A percentile compares a stretch with the other conserved stretches of the same genome.
phyloP scores from a whole-genome alignment of 2,888 invertebrate species.

The Drosophila rubida region DNA sequence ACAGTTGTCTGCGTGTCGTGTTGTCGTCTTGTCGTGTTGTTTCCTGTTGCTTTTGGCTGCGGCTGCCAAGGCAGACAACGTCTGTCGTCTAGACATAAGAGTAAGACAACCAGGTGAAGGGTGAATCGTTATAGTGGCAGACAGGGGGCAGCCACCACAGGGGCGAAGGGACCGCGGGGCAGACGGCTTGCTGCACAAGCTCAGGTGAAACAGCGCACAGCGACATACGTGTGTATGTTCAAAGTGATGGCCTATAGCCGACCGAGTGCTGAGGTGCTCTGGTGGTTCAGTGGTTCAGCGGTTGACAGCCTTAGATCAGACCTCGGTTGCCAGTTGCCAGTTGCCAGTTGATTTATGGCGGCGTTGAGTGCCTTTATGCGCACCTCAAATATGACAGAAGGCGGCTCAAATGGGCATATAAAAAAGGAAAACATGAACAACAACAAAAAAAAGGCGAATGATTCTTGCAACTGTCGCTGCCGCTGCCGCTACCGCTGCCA shows the following conservation, averaged over 20 bases:
- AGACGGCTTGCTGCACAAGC: conserved; percentile 52
- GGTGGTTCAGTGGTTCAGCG: conserved; percentile 15
- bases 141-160: not conserved
- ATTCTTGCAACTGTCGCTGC: conserved; percentile 18
- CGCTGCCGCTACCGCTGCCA: too few relatives aligned
- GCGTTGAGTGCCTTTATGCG: conserved; percentile 81
- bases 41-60: conserved; percentile 66
- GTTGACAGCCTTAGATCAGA: conserved; percentile 77
- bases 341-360: conserved; percentile 79
- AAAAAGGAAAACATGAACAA: conserved; percentile 6
- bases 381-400: conserved; percentile 78
- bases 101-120: conserved; percentile 57
- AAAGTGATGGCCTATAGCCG: conserved; percentile 69
- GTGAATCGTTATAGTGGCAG: conserved; percentile 11
- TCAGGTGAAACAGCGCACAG: conserved; percentile 57
- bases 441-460: not conserved
- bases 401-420: conserved; percentile 47
- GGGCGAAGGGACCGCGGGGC: not conserved
- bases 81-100: conserved; percentile 76
- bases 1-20: conserved; percentile 72
- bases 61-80: conserved; percentile 65
- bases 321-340: conserved; percentile 31
- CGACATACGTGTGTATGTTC: conserved; percentile 56
- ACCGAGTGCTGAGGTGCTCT: conserved; percentile 23
- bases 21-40: conserved; percentile 61